Conservation (phyloP, 2,113 vertebrate genomes). For the Thryonomys swinderianus region DNA sequence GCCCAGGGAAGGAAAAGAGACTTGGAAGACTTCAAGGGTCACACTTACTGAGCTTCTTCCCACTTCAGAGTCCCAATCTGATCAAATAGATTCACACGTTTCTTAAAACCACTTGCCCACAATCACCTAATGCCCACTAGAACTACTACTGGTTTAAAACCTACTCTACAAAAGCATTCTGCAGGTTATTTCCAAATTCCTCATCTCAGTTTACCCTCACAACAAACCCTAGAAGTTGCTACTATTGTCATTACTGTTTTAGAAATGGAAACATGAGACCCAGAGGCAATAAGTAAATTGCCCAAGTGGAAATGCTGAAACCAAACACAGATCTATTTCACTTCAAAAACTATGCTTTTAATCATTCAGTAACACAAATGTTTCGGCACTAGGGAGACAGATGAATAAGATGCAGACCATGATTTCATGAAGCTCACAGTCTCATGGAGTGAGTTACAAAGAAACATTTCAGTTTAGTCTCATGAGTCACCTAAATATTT, state of each 20-base stretch:
- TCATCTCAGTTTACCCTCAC: constrained; percentile 42
- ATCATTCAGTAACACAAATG: background rate
- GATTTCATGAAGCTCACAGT: background rate
- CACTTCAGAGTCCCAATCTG: constrained; percentile 10
- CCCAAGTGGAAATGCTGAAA: background rate
- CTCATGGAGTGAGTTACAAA: background rate
- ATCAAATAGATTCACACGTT: constrained; percentile 44
- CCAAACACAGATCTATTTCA: background rate
- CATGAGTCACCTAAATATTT: background rate
- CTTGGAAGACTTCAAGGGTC: background rate
- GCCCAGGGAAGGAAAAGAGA: background rate
- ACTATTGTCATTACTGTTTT: constrained; percentile 20
- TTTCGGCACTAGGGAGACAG: background rate
- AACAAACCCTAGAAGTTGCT: background rate
- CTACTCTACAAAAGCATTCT: constrained; percentile 26
- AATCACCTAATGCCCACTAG: constrained; percentile 22
- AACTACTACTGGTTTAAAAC: constrained; percentile 34
- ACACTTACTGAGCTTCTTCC: constrained; percentile 36
- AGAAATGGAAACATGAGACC: constrained; percentile 38
- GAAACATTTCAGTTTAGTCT: constrained; percentile 35
- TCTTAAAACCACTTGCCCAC: constrained; percentile 6
- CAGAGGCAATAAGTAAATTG: constrained; percentile 30
- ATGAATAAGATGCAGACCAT: background rate
- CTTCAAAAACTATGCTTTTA: constrained; percentile 9
- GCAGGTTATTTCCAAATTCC: constrained; percentile 40